Evolutionary conservation across 2,113 vertebrate species (phyloP).

Genomic region (Brevimyrus niger): DNA sequence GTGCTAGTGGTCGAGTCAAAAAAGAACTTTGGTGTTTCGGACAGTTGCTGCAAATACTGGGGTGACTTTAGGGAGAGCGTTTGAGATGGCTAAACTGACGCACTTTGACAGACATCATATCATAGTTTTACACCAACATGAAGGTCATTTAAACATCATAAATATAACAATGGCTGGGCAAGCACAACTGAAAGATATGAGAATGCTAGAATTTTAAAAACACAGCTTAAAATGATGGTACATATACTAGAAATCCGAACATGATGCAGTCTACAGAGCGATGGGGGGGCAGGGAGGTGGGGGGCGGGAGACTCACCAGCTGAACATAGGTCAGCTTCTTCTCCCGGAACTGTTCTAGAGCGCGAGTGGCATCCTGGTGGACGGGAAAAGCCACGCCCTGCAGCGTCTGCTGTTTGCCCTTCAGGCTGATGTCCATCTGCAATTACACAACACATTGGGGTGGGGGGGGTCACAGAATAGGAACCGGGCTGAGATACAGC

Average conservation of each 20-base stretch:
- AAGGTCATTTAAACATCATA: neutral
- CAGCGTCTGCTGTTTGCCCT: constrained; percentile 88
- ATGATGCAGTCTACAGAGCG: neutral
- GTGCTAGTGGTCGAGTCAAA: neutral
- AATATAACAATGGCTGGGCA: neutral
- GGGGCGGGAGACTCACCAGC: constrained; percentile 66
- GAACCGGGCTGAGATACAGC: neutral
- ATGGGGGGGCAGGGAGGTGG: too few relatives aligned
- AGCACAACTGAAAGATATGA: neutral
- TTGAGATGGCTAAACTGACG: neutral
- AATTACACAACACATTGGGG: constrained; percentile 58
- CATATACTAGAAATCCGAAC: neutral
- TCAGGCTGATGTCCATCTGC: constrained; percentile 78
- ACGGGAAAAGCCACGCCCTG: constrained; percentile 91
- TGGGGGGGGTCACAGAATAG: neutral
- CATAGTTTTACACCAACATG: neutral
- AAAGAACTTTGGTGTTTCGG: neutral
- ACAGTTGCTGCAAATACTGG: neutral
- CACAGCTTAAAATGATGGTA: neutral
- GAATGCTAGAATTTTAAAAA: neutral
- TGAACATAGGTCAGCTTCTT: constrained; percentile 88
- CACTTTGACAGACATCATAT: neutral
- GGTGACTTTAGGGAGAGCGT: neutral
- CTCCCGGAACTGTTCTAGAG: constrained; percentile 74
- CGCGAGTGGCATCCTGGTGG: constrained; percentile 74